phyloP scores from a whole-genome alignment of 2,888 invertebrate species.

The Spodoptera picta region DNA sequence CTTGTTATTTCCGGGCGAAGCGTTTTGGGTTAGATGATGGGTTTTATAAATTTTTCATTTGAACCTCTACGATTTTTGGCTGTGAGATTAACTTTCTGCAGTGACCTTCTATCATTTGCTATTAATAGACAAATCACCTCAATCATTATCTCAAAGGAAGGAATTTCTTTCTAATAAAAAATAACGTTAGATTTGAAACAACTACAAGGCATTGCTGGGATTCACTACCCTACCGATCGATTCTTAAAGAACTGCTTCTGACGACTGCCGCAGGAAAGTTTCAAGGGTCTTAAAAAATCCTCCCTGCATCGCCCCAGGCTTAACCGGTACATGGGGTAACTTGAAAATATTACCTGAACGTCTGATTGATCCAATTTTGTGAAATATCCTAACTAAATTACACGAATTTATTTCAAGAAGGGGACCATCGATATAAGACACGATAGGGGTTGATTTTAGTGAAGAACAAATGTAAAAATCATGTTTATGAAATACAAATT shows the following conservation, averaged over 20 bases:
- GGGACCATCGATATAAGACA: constrained; percentile 1
- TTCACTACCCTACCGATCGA: constrained; percentile 13
- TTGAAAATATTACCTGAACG: constrained; percentile 45
- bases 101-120: no score
- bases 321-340: constrained; percentile 24
- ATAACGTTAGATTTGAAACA: background rate
- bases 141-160: no score
- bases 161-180: no score
- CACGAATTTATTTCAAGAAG: constrained; percentile 22
- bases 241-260: constrained; percentile 33
- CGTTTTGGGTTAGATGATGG: constrained; percentile 6
- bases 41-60: background rate
- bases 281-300: constrained; percentile 26
- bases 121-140: no score
- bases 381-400: constrained; percentile 28
- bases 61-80: no score
- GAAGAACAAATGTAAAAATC: background rate
- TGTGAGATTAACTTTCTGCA: no score
- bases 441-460: constrained; percentile 22
- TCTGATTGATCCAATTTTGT: constrained; percentile 38
- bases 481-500: background rate
- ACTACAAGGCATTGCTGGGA: background rate
- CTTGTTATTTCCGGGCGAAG: constrained; percentile 37
- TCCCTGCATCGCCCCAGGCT: constrained; percentile 34
- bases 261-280: constrained; percentile 23